Percentiles rank a stretch among this genome's conserved stretches.
These are phyloP conservation scores for Macropis europaea DNA, from an alignment of 2,888 invertebrate species.

Conservation along the genomic window DNA sequence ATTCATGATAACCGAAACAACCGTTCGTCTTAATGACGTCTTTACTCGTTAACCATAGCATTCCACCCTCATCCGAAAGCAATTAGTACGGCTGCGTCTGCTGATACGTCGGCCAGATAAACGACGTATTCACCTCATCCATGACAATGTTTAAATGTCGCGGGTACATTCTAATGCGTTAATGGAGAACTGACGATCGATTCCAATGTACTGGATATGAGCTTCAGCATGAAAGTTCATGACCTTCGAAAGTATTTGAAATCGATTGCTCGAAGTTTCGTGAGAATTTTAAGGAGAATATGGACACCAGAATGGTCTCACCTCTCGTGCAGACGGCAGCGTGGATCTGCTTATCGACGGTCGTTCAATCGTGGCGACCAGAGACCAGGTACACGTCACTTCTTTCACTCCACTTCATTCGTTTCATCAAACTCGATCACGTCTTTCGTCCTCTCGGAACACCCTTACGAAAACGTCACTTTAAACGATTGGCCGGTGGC, in stretches of 20 bases:
- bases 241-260: background rate
- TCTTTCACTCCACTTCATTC: constrained; percentile 56
- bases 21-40: constrained; percentile 57
- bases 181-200: background rate
- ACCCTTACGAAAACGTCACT: background rate
- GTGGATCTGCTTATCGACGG: constrained; percentile 66
- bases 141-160: background rate
- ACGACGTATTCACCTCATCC: constrained; percentile 11
- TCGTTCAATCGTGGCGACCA: constrained; percentile 61
- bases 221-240: background rate
- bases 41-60: constrained; percentile 45
- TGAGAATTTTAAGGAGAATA: background rate
- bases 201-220: background rate
- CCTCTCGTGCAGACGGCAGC: constrained; percentile 76
- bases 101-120: constrained; percentile 46
- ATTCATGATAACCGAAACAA: constrained; percentile 54
- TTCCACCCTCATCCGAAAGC: constrained; percentile 48
- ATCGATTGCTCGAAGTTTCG: no score
- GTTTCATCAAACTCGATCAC: constrained; percentile 28
- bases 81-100: constrained; percentile 55
- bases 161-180: background rate
- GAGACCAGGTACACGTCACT: constrained; percentile 43
- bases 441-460: constrained; percentile 3
- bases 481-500: background rate
- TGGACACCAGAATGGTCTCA: constrained; percentile 53